phyloP scores from a whole-genome alignment of 2,113 vertebrate genomes.

The Cyprinodon brontotheroides region DNA sequence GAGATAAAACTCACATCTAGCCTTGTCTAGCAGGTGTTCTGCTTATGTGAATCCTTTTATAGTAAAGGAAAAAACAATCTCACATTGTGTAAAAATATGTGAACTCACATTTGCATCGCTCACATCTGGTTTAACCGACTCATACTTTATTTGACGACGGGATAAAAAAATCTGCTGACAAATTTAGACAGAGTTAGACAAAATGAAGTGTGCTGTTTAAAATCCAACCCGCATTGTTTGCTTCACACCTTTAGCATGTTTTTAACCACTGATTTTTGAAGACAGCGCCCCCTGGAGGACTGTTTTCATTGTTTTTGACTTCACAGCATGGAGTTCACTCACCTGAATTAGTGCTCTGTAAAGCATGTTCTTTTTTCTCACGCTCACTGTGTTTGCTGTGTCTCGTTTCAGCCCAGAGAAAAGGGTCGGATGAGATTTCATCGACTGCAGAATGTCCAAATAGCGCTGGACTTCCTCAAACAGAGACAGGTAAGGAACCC shows the following conservation, averaged over 20 bases:
- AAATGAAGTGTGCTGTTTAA: constrained; percentile 6
- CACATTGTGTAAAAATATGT: no score
- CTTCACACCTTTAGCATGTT: constrained; percentile 42
- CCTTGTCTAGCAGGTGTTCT: no score
- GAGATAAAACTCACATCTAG: no score
- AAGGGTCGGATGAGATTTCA: constrained; percentile 84
- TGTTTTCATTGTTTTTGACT: constrained; percentile 14
- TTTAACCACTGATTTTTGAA: constrained; percentile 49
- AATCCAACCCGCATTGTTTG: constrained; percentile 41
- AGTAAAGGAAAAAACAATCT: no score
- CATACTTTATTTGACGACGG: neutral
- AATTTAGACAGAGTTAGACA: neutral
- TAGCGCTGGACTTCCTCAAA: constrained; percentile 83
- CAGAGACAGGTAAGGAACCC: constrained; percentile 78
- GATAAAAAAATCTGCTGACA: neutral
- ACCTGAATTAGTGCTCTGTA: neutral
- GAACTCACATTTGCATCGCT: no score
- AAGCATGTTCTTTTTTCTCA: neutral
- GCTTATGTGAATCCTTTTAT: no score
- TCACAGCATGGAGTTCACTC: neutral
- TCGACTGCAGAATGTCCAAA: constrained; percentile 82
- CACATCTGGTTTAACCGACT: neutral
- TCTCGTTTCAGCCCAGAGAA: constrained; percentile 77
- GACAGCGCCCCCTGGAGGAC: constrained; percentile 54
- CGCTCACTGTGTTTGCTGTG: constrained; percentile 4